Conservation (phyloP, 2,113 vertebrate genomes). For the Odocoileus hemionus region DNA sequence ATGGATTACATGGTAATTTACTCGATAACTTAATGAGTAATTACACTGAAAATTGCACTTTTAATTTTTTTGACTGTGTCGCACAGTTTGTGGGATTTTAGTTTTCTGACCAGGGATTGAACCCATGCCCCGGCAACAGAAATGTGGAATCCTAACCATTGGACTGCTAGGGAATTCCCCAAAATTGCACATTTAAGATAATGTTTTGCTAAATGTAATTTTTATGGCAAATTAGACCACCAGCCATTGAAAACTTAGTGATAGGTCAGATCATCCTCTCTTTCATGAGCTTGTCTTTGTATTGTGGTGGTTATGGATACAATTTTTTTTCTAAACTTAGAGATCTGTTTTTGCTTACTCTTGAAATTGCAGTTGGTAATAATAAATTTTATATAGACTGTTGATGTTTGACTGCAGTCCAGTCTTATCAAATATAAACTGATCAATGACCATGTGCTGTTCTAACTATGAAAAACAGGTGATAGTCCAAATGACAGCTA, state of each 20-base stretch:
- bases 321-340: neutral
- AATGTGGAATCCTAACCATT: neutral
- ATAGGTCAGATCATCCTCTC: conserved; percentile 4
- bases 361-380: neutral
- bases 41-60: conserved; percentile 56
- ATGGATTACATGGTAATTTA: conserved; percentile 70
- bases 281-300: neutral
- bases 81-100: neutral
- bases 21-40: conserved; percentile 72
- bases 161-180: neutral
- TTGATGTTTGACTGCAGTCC: neutral
- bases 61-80: neutral
- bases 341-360: neutral
- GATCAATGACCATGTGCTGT: neutral
- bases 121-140: neutral
- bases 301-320: neutral
- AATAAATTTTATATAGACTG: neutral
- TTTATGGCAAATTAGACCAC: conserved; percentile 27
- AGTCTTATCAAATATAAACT: neutral
- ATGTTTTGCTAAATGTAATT: conserved; percentile 52
- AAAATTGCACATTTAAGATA: conserved; percentile 55
- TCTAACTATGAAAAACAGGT: conserved; percentile 9
- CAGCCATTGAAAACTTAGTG: conserved; percentile 27
- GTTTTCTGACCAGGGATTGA: neutral
- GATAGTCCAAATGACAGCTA: neutral